Evolutionary conservation across 2,888 invertebrate species (phyloP).

Genomic region (Cephus nigrinus): DNA sequence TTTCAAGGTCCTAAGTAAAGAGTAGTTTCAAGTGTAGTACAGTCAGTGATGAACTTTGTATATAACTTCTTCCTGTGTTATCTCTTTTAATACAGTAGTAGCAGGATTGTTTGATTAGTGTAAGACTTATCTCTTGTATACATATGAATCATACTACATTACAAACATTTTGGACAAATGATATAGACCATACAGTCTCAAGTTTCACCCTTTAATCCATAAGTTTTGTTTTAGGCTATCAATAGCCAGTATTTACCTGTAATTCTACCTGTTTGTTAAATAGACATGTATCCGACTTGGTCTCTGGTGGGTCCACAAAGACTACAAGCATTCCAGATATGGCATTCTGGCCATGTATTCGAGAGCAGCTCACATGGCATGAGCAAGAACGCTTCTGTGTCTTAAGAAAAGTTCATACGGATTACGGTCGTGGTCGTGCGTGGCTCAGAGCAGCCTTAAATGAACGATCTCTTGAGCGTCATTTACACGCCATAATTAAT

Average conservation of each 20-base stretch:
- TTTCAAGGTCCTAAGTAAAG: not conserved
- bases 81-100: not conserved
- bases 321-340: conserved; percentile 63
- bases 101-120: no score
- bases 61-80: not conserved
- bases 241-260: not conserved
- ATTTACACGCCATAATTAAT: conserved; percentile 60
- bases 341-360: conserved; percentile 83
- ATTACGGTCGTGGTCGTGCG: conserved; percentile 85
- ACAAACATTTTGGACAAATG: not conserved
- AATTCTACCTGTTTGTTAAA: conserved; percentile 52
- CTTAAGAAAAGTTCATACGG: conserved; percentile 76
- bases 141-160: no score
- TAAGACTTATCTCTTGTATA: no score
- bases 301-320: conserved; percentile 69
- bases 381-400: conserved; percentile 87
- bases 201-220: not conserved
- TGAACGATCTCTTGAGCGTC: conserved; percentile 87
- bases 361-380: conserved; percentile 85
- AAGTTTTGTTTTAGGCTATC: no score
- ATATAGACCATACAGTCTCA: not conserved
- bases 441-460: conserved; percentile 92
- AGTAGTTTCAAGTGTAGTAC: not conserved
- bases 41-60: not conserved
- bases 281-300: conserved; percentile 80